Percentiles rank a stretch among this genome's conserved stretches.
Evolutionary conservation across 2,113 vertebrate species (phyloP).

Genomic region (Heliornis fulica): DNA sequence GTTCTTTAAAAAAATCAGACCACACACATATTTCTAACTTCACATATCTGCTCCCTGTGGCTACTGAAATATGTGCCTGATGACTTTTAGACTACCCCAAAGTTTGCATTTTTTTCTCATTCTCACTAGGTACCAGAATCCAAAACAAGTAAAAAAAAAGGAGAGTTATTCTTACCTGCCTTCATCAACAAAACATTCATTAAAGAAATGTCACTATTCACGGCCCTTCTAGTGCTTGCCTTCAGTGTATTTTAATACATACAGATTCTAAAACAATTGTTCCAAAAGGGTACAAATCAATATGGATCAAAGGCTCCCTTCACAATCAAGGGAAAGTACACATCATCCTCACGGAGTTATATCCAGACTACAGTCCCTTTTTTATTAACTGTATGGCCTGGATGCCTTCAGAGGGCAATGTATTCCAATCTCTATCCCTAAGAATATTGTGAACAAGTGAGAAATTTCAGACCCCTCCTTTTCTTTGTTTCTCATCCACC

Average conservation of each 20-base stretch:
- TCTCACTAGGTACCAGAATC: not conserved
- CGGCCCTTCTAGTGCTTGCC: accelerated
- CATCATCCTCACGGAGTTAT: not conserved
- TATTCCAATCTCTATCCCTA: not conserved
- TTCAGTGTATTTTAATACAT: not conserved
- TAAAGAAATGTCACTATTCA: not conserved
- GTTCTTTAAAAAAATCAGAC: not conserved
- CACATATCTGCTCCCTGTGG: not conserved
- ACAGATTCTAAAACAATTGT: not conserved
- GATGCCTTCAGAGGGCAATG: not conserved
- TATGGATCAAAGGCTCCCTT: not conserved
- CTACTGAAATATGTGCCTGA: not conserved
- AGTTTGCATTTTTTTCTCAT: not conserved
- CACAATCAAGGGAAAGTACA: not conserved
- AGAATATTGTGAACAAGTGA: not conserved
- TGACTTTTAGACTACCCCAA: not conserved
- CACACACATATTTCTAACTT: not conserved
- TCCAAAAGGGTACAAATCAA: not conserved
- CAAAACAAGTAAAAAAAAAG: not conserved
- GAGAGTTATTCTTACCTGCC: not conserved
- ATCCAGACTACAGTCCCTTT: not conserved
- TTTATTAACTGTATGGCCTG: not conserved
- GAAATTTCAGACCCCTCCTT: not conserved
- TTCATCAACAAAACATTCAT: not conserved
- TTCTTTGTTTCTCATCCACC: not conserved